Percentiles rank a stretch among this genome's conserved stretches.
phyloP scores from a whole-genome alignment of 2,888 invertebrate genomes.

The Zygogramma bicolorata region DNA sequence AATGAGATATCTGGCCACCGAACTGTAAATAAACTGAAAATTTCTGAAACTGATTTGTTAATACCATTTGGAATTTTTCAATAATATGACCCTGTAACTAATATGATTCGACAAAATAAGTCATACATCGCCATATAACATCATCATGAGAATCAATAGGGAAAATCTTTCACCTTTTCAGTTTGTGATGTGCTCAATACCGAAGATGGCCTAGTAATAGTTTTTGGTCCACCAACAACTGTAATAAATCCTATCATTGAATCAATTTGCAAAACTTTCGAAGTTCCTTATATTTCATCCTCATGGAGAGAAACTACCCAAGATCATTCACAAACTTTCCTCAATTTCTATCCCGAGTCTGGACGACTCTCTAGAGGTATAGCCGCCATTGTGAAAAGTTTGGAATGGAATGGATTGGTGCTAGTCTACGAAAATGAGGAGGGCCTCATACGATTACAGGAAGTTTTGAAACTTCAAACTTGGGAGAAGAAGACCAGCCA shows the following conservation, averaged over 20 bases:
- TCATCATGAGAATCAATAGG: too few relatives aligned
- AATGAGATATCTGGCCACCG: too few relatives aligned
- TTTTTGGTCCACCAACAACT: conserved; percentile 82
- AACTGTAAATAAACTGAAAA: too few relatives aligned
- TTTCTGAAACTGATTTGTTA: too few relatives aligned
- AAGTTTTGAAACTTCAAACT: conserved; percentile 74
- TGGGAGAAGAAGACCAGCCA: conserved; percentile 39
- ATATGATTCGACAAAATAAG: too few relatives aligned
- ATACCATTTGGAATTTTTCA: too few relatives aligned
- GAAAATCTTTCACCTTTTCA: too few relatives aligned
- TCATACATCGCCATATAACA: too few relatives aligned
- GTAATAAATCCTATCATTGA: conserved; percentile 77
- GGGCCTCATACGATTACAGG: conserved; percentile 82
- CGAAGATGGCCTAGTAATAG: conserved; percentile 77
- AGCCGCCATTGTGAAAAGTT: conserved; percentile 75
- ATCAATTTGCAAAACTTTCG: conserved; percentile 84
- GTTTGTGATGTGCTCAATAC: conserved; percentile 70
- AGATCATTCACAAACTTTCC: conserved; percentile 68
- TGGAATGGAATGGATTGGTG: conserved; percentile 83
- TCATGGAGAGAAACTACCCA: conserved; percentile 76
- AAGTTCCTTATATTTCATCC: conserved; percentile 87
- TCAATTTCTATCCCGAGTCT: conserved; percentile 57
- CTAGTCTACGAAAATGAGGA: conserved; percentile 83
- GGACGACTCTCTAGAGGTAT: conserved; percentile 75
- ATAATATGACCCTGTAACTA: too few relatives aligned